These are phyloP conservation scores for Rhorus exstirpatorius DNA, from an alignment of 2,888 invertebrate species.

Conservation along the genomic window DNA sequence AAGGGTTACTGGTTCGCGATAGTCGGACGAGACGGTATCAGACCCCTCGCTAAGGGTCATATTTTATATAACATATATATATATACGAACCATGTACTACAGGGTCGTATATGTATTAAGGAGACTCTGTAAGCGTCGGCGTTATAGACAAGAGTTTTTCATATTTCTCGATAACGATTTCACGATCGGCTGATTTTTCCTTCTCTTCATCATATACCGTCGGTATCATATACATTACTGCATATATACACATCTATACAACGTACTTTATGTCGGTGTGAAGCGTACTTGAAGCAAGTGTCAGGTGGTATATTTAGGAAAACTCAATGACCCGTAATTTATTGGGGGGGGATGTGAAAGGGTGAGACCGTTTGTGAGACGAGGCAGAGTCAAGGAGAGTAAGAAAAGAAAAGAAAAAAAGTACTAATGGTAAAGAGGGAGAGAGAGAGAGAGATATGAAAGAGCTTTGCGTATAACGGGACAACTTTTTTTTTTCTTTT, in stretches of 20 bases:
- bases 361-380: conserved; percentile 31
- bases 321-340: conserved; percentile 65
- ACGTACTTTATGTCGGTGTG: conserved; percentile 1
- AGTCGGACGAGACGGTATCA: conserved; percentile 18
- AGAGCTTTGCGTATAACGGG: conserved; percentile 18
- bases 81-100: conserved; percentile 16
- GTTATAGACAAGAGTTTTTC: conserved; percentile 16
- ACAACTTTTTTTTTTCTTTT: conserved; percentile 22
- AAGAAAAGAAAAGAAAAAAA: conserved; percentile 38
- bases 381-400: conserved; percentile 38
- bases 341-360: conserved; percentile 28
- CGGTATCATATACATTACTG: conserved; percentile 6
- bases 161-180: conserved; percentile 59
- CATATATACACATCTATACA: conserved; percentile 6
- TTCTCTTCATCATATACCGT: conserved; percentile 30
- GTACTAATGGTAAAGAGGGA: conserved; percentile 47
- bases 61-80: conserved; percentile 27
- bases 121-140: neutral
- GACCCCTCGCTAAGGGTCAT: conserved; percentile 43
- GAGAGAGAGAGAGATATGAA: conserved; percentile 2
- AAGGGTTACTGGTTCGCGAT: conserved; percentile 35
- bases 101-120: conserved; percentile 7
- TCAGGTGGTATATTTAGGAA: conserved; percentile 62
- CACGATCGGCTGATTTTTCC: conserved; percentile 60
- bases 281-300: conserved; percentile 41